phyloP scores from a whole-genome alignment of 2,888 invertebrate species.

The Platycheirus albimanus region DNA sequence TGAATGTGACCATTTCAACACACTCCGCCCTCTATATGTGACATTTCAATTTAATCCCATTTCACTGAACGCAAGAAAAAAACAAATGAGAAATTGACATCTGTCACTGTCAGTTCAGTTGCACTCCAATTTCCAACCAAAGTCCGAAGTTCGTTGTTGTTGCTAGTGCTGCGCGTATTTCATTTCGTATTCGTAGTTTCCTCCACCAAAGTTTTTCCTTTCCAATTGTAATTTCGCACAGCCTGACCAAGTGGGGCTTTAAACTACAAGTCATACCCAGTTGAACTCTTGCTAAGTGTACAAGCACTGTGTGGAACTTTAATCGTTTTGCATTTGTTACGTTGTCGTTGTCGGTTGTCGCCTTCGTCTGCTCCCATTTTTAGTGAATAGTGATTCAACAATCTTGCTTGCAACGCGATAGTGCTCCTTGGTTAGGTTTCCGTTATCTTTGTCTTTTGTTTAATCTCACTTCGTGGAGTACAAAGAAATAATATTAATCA shows the following conservation, averaged over 20 bases:
- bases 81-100: too few relatives aligned
- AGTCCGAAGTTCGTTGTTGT: constrained; percentile 70
- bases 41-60: neutral
- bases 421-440: neutral
- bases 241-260: constrained; percentile 16
- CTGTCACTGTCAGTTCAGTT: too few relatives aligned
- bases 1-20: too few relatives aligned
- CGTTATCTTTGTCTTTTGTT: neutral
- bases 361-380: neutral
- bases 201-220: constrained; percentile 35
- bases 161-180: constrained; percentile 43
- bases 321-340: constrained; percentile 32
- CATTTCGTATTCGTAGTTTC: constrained; percentile 40
- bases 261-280: constrained; percentile 31
- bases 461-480: neutral
- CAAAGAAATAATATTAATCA: constrained; percentile 3
- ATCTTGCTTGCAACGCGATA: constrained; percentile 31
- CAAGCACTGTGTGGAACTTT: constrained; percentile 17
- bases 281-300: constrained; percentile 53
- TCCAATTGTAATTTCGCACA: constrained; percentile 52
- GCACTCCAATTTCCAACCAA: constrained; percentile 16
- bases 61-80: constrained; percentile 18
- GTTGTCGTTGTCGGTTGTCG: too few relatives aligned
- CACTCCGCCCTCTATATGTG: neutral
- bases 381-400: constrained; percentile 3